A percentile compares a stretch with the other conserved stretches of the same genome.
These are phyloP conservation scores for Holothuria glaberrima DNA, from an alignment of 35 echinoderm and acorn worm species.

Conservation along the genomic window DNA sequence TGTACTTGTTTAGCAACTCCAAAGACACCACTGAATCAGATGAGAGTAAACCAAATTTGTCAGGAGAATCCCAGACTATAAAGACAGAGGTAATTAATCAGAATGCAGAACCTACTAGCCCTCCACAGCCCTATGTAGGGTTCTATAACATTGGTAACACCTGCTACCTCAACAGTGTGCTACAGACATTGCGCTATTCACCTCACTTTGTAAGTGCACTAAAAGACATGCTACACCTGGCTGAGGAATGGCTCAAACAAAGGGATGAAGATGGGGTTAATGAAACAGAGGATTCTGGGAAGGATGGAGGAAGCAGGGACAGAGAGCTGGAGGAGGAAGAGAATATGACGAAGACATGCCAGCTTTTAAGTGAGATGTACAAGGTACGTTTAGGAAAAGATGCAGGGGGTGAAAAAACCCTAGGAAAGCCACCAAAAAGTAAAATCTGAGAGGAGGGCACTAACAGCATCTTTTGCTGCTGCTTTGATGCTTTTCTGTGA, in stretches of 20 bases:
- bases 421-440: too few relatives aligned
- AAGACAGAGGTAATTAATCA: neutral
- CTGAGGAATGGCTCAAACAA: conserved; percentile 5
- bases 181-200: conserved; percentile 78
- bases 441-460: too few relatives aligned
- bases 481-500: too few relatives aligned
- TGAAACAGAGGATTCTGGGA: neutral
- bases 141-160: conserved; percentile 96
- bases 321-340: neutral
- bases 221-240: neutral
- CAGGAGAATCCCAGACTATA: too few relatives aligned
- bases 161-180: conserved; percentile 90
- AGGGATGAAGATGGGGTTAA: neutral
- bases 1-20: too few relatives aligned
- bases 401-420: conserved; percentile 49
- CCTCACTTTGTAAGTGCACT: conserved; percentile 74
- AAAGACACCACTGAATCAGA: too few relatives aligned
- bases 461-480: neutral
- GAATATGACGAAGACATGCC: neutral
- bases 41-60: too few relatives aligned
- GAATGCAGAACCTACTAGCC: neutral
- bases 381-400: neutral
- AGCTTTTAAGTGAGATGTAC: conserved; percentile 37
- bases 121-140: conserved; percentile 74
- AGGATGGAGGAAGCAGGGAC: neutral